phyloP scores from a whole-genome alignment of 2,113 vertebrate species.

The Neopipo cinnamomea region DNA sequence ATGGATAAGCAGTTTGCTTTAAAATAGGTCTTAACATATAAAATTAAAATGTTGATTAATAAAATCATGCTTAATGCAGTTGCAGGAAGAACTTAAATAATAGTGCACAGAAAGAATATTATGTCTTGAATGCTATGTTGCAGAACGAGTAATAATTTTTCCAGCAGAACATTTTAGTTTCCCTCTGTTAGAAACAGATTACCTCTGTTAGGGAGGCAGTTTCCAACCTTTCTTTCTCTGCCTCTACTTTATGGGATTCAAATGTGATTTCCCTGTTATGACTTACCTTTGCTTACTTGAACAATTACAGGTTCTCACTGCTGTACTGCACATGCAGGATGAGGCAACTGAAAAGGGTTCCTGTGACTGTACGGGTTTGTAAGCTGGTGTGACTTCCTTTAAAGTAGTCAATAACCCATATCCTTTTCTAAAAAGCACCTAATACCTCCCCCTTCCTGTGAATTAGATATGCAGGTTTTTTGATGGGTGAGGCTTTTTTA shows the following conservation, averaged over 20 bases:
- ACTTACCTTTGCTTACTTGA: not conserved
- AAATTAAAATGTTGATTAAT: not conserved
- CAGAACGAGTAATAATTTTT: not conserved
- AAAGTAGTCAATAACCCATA: not conserved
- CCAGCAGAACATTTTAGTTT: not conserved
- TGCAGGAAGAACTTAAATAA: not conserved
- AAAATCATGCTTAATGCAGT: not conserved
- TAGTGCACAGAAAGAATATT: not conserved
- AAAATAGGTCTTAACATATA: not conserved
- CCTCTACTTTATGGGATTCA: not conserved
- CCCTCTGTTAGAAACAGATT: not conserved
- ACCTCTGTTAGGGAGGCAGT: not conserved
- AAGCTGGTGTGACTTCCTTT: not conserved
- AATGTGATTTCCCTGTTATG: not conserved
- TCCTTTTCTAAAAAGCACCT: not conserved
- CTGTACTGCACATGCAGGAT: not conserved
- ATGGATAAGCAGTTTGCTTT: not conserved
- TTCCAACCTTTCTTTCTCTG: not conserved
- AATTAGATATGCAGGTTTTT: not conserved
- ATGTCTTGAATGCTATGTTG: not conserved
- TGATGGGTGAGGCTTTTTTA: not conserved
- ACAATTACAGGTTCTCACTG: rapidly evolving
- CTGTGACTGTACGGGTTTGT: not conserved
- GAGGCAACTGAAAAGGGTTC: not conserved
- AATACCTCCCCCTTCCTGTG: not conserved